Evolutionary conservation across 2,113 vertebrate species (phyloP), one percentile per base, ranked within the genome.

Genomic region (Anolis sagrei): DNA sequence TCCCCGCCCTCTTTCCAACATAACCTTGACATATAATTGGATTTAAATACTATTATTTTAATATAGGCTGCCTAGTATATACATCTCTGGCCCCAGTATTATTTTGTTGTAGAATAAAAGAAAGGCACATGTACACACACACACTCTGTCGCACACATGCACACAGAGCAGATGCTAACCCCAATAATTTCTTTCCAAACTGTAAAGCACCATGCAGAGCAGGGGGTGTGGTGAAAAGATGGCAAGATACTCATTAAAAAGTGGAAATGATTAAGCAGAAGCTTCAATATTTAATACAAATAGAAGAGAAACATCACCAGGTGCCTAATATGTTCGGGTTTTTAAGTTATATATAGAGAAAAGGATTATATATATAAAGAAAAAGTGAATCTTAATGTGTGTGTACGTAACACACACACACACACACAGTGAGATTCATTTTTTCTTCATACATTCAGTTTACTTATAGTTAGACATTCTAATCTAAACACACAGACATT

Each of bases 271-370:
- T 58, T 44, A 91, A 91, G 61, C 74, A n/a, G 2, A 87, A 85
- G 19, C 82, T 88, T 86, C 89, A 91, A 93, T 90, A 84, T 89
- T 90, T 92, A 66, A 91, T 88, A 89, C 9, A 48, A 89, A 82
- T 66, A 2, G 10, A 81, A 19, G 44, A 0, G 75, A 21, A 90
- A 81, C 80, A 64, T 29, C 85, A 32, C 72, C 62, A 90, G 76
- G 73, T 73, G 79, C 10, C 51, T 89, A 81, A 64, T 21, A 87
- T 16, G 44, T 80, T 86, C 91, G 76, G 86, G 51, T 54, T 54
- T 44, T 44, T 44, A 44, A 44, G 39, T 44, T 44, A 44, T 44
- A 44, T 44, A 44, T 44, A 44, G 5, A 44, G 39, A 44, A 44
- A 44, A 44, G 39, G 39, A 44, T n/a, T n/a, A 44, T 44, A 44